Percentiles rank a stretch among this genome's conserved stretches.
phyloP scores from a whole-genome alignment of 2,113 vertebrate species.

The Bathybates hornii region DNA sequence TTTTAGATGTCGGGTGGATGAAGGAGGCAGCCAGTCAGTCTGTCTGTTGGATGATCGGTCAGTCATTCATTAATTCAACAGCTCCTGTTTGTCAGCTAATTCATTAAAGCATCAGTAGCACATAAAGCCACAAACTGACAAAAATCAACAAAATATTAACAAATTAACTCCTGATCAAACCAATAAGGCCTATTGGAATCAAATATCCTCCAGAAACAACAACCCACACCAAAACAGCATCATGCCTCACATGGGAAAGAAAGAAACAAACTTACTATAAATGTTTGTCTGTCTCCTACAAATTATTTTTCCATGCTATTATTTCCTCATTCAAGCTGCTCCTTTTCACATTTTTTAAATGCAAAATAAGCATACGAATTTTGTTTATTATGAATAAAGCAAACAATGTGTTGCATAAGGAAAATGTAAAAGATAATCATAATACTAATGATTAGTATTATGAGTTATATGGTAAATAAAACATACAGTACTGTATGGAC shows the following conservation, averaged over 20 bases:
- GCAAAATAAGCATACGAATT: neutral
- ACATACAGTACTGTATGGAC: neutral
- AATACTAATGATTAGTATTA: neutral
- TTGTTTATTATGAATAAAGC: neutral
- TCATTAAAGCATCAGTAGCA: neutral
- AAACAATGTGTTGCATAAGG: neutral
- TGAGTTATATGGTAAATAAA: neutral
- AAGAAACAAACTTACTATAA: neutral
- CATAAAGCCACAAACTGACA: neutral
- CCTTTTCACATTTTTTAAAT: neutral
- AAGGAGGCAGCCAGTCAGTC: neutral
- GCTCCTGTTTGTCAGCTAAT: neutral
- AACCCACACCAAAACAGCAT: neutral
- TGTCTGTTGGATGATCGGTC: neutral
- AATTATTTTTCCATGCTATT: neutral
- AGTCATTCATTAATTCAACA: neutral
- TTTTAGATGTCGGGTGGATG: neutral
- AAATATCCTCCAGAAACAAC: neutral
- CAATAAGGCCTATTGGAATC: neutral
- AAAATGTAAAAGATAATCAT: neutral
- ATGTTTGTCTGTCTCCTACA: neutral
- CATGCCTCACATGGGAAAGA: neutral
- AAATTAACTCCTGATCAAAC: neutral
- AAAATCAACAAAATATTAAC: neutral
- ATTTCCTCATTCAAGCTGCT: neutral